Evolutionary conservation across 2,888 invertebrate genomes (phyloP).

Genomic region (Machimus rusticus): DNA sequence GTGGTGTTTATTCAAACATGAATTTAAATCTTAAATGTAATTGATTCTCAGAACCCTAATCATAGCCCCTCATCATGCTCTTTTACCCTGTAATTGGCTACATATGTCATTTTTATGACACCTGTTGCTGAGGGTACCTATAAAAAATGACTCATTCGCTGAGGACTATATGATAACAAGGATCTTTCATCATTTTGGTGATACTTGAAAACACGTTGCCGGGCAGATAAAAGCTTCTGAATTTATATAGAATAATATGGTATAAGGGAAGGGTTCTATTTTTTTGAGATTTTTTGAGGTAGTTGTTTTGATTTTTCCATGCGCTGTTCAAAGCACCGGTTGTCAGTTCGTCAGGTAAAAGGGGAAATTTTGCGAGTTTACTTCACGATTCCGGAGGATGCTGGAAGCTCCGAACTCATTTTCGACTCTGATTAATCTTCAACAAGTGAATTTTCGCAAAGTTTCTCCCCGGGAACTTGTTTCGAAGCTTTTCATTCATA

Average conservation of each 20-base stretch:
- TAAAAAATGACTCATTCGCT: background rate
- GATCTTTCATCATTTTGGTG: background rate
- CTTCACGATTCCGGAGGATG: background rate
- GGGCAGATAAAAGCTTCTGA: background rate
- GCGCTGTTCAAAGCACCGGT: background rate
- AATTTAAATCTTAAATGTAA: background rate
- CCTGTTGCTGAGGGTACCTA: background rate
- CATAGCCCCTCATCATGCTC: background rate
- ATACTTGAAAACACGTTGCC: background rate
- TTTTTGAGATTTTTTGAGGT: background rate
- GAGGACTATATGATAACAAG: background rate
- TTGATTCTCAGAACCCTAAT: background rate
- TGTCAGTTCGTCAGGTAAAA: background rate
- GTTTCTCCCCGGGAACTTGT: background rate
- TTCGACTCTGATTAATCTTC: background rate
- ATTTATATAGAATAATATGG: background rate
- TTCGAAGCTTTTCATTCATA: conserved; percentile 1
- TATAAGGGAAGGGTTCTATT: background rate
- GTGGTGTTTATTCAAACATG: too few species aligned
- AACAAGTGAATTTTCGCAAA: background rate
- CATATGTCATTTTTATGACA: background rate
- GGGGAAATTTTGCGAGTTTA: background rate
- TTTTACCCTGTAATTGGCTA: background rate
- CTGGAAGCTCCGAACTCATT: background rate
- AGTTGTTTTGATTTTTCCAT: background rate